Evolutionary conservation across 2,113 vertebrate genomes (phyloP), one percentile per base, ranked within the genome.

Genomic region (Bubo bubo): DNA sequence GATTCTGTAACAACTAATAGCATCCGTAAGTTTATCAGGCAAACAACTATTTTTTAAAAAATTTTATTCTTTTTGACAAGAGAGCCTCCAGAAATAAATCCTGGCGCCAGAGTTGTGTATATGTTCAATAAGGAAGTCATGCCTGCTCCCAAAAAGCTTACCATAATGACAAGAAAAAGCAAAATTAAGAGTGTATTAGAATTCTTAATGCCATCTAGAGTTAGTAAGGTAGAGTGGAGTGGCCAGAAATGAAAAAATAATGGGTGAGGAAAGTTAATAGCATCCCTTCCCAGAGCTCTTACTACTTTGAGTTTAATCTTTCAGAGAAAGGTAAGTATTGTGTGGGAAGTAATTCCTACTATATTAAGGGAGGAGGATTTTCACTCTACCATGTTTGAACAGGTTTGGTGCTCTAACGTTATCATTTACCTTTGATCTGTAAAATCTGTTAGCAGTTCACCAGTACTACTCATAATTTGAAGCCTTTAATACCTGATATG

Each of bases 231-330:
- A 93, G 50, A 87, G 73, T 73, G 19, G 62, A 95, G 90, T 60
- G n/a, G 71, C 64, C 77, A 93, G 70, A 97, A 94, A 87, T 85
- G 49, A 95, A 95, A 95, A 86, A 92, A 64, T 53, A 91, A 79
- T 41, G 56, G 66, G n/a, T 71, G 70, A 75, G 62, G 52, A 79
- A 88, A 91, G 62, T 82, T 94, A 95, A 93, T 50, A 96, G 62
- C 23, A 79, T 23, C 45, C 43, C 26, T 91, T 95, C 58, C 52
- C 73, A 94, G 60, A 87, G 64, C 49, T 94, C 73, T 20, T 9
- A 52, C 49, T 89, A 35, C 76, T 89, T 79, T 85, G 60, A 93
- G 94, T 92, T 95, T 95, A 56, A 87, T 89, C 60, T 88, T 86
- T 70, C 62, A 84, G 50, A 91, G 47, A 67, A 93, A 81, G n/a